A percentile compares a stretch with the other conserved stretches of the same genome.
phyloP scores from a whole-genome alignment of 30 jellyfish, hydroid and myxozoan genomes.

The Mastigias papua region DNA sequence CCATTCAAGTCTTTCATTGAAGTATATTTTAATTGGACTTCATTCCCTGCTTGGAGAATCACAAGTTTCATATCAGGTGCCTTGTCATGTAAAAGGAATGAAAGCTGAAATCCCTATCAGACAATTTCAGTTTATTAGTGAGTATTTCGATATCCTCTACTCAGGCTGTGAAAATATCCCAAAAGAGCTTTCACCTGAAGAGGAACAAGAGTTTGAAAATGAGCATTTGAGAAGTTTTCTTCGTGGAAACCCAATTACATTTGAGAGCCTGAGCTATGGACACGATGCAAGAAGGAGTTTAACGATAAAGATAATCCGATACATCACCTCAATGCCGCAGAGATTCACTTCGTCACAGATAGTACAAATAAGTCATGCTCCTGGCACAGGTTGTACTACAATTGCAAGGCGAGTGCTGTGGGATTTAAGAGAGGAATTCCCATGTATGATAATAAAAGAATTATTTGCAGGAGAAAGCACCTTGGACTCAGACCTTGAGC shows the following conservation, averaged over 20 bases:
- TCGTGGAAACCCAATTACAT: conserved; percentile 46
- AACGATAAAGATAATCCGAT: background rate
- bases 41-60: conserved; percentile 26
- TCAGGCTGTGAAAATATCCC: conserved; percentile 64
- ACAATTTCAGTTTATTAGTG: conserved; percentile 1
- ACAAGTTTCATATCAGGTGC: conserved; percentile 5
- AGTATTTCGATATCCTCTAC: conserved; percentile 44
- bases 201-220: conserved; percentile 12
- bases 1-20: conserved; percentile 17
- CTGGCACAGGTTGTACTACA: conserved; percentile 66
- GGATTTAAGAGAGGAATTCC: conserved; percentile 19
- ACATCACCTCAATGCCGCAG: conserved; percentile 5
- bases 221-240: conserved; percentile 44
- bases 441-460: conserved; percentile 50
- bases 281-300: conserved; percentile 51
- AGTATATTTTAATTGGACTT: conserved; percentile 25
- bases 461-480: conserved; percentile 6
- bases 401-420: conserved; percentile 47
- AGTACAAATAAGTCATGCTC: conserved; percentile 57
- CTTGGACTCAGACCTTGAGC: conserved; percentile 24
- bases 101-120: conserved; percentile 11
- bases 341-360: conserved; percentile 12
- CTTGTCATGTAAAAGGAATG: conserved; percentile 31
- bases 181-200: conserved; percentile 22
- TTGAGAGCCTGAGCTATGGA: conserved; percentile 46